Conservation (phyloP, 92 coral and sea anemone genomes). For the Palythoa grandis region DNA sequence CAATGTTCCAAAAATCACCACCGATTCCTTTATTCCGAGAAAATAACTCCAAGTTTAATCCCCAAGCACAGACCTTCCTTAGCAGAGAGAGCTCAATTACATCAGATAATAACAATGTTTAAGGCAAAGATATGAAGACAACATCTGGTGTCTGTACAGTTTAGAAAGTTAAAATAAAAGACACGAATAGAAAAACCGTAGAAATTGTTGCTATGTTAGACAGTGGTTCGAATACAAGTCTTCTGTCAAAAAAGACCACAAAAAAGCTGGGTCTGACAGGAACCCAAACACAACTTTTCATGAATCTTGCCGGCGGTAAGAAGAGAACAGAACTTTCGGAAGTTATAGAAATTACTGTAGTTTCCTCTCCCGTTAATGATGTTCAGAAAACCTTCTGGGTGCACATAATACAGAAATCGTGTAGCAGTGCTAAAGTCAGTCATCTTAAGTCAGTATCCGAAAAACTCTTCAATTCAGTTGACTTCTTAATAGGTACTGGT, state of each 20-base stretch:
- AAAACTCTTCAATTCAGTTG: too few species aligned
- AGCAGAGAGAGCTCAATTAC: slow-evolving; percentile 23
- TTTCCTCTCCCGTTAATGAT: too few species aligned
- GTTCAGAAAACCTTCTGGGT: too few species aligned
- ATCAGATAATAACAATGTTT: slow-evolving; percentile 28
- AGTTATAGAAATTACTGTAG: too few species aligned
- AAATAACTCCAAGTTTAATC: slow-evolving; percentile 28
- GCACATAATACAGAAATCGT: too few species aligned
- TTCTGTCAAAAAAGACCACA: slow-evolving; percentile 46
- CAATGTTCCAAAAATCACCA: slow-evolving; percentile 55
- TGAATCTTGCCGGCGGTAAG: slow-evolving; percentile 70
- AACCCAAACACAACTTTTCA: slow-evolving; percentile 54
- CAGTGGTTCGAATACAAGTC: slow-evolving; percentile 50
- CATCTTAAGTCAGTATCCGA: too few species aligned
- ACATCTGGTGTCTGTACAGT: slow-evolving; percentile 61
- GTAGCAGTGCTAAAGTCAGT: too few species aligned
- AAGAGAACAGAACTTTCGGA: slow-evolving; percentile 55
- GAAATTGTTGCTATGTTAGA: slow-evolving; percentile 68
- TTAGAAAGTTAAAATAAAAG: slow-evolving; percentile 53
- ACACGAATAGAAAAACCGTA: slow-evolving; percentile 38
- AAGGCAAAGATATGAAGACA: slow-evolving; percentile 12
- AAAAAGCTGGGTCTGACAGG: slow-evolving; percentile 50
- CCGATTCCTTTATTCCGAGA: slow-evolving; percentile 49
- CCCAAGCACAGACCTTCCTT: slow-evolving; percentile 35
- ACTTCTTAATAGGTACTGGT: too few species aligned